These are phyloP conservation scores for Chloroceryle inda DNA, from an alignment of 2,797 vertebrate species.

Conservation along the genomic window DNA sequence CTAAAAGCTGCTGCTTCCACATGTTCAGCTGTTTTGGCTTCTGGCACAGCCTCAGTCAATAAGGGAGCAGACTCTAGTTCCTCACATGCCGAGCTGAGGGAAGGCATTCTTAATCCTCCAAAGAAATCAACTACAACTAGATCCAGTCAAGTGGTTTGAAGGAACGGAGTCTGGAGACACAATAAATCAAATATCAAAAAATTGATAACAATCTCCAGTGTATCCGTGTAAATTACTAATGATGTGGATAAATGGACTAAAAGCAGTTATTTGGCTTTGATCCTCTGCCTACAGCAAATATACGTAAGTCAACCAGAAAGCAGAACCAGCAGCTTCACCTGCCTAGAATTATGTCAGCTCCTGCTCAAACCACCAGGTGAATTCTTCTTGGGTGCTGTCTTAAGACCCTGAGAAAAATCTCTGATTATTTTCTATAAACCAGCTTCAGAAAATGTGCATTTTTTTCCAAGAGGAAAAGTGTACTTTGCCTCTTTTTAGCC, in stretches of 20 bases:
- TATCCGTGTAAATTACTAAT: background rate
- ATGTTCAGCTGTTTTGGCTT: slow-evolving; percentile 63
- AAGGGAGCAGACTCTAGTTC: slow-evolving; percentile 50
- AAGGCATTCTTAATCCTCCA: slow-evolving; percentile 50
- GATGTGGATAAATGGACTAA: background rate
- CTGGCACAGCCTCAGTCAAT: slow-evolving; percentile 72
- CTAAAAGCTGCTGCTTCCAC: slow-evolving; percentile 54
- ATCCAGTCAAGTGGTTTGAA: background rate
- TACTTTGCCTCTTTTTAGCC: background rate
- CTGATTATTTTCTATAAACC: background rate
- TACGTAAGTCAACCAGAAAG: accelerated
- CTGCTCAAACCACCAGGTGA: background rate
- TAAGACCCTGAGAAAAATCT: background rate
- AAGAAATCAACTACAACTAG: background rate
- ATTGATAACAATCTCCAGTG: background rate
- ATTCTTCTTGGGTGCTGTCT: background rate
- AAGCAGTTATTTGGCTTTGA: background rate
- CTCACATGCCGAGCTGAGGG: slow-evolving; percentile 55
- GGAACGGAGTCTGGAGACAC: background rate
- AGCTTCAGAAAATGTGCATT: accelerated
- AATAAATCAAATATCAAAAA: too few relatives aligned
- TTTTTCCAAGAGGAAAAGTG: background rate
- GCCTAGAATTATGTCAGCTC: background rate
- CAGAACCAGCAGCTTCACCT: background rate
- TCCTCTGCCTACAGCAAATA: background rate